Evolutionary conservation across 2,797 vertebrate species (phyloP).

Genomic region (Sebastes goodei): DNA sequence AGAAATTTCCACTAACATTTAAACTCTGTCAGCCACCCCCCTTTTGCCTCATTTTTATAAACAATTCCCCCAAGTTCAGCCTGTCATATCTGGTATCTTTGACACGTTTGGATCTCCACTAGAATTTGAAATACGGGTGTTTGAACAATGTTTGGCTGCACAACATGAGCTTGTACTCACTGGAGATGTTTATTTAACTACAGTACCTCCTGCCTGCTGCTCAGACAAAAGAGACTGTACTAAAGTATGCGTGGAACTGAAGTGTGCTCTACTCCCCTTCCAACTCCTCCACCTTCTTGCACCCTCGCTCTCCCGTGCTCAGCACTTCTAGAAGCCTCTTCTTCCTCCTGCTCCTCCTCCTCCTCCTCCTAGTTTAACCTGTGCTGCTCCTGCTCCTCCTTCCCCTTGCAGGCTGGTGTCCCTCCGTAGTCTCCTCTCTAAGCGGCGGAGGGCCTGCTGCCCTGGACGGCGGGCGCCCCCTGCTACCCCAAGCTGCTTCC

Average conservation of each 20-base stretch:
- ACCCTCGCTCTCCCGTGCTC: constrained; percentile 4
- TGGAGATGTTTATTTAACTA: neutral
- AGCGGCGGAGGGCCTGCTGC: constrained; percentile 96
- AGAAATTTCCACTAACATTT: neutral
- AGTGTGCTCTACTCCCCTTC: constrained; percentile 32
- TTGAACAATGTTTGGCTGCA: neutral
- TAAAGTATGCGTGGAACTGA: constrained; percentile 26
- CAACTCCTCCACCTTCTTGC: neutral
- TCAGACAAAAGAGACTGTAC: constrained; percentile 9
- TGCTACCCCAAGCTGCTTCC: constrained; percentile 99
- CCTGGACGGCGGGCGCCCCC: constrained; percentile 98
- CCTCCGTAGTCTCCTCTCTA: constrained; percentile 95
- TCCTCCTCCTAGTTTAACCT: constrained; percentile 66
- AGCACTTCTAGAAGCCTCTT: constrained; percentile 65
- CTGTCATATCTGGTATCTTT: neutral
- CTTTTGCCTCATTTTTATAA: neutral
- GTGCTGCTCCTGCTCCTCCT: constrained; percentile 56
- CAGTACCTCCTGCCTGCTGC: neutral
- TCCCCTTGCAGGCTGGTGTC: constrained; percentile 91
- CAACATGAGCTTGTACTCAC: neutral
- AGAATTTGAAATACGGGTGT: neutral
- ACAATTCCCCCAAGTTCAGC: neutral
- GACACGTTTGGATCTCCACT: neutral
- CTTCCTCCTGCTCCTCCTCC: constrained; percentile 10
- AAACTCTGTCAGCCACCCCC: neutral